Base-by-base conservation (phyloP, 2,797 vertebrate genomes). In the Serranus cabrilla region DNA sequence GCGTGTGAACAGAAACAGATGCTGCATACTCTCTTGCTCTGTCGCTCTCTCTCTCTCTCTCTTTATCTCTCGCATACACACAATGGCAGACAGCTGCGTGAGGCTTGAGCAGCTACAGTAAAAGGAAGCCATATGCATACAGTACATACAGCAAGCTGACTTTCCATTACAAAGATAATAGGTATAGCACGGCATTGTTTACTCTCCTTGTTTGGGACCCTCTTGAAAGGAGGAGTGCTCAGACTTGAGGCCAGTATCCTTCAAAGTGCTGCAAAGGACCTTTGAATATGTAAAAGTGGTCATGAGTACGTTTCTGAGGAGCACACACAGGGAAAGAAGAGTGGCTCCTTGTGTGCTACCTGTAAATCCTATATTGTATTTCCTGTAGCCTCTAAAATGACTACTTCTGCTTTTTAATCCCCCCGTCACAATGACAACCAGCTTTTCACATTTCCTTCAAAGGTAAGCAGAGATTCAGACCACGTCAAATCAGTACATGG, bases 1-100 rank as follows among this genome's bases (percentile, higher is more conserved):
- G 91, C 85, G 83, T 94, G 91, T 94, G 94, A 95, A 94, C 92
- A 88, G 77, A 92, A 91, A 85, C 93, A 95, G 92, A 95, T 93
- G 93, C 83, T 86, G 75, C 74, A 64, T 74, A 72, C 54, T 83
- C 85, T 84, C 63, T 87, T 75, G 70, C 76, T 86, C 87, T 76
- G 55, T 71, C 46, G 34, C 81, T 78, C 68, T 65, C 73, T 70
- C 75, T 61, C 66, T 39, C 43, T 27, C 58, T 76, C 70, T 79
- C 37, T 49, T 66, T 84, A 84, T 83, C 79, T 54, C 86, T 74
- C 73, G 79, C 66, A 80, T 40, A 54, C 76, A 74, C 78, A 80
- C 89, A 88, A 89, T 87, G 76, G 79, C 84, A 87, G 85, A 84
- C 91, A 92, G 89, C 92, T 93, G 92, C 61, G 37, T 50, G 46